phyloP scores from a whole-genome alignment of 2,888 invertebrate species.

The Gastracanthus pulcherrimus region DNA sequence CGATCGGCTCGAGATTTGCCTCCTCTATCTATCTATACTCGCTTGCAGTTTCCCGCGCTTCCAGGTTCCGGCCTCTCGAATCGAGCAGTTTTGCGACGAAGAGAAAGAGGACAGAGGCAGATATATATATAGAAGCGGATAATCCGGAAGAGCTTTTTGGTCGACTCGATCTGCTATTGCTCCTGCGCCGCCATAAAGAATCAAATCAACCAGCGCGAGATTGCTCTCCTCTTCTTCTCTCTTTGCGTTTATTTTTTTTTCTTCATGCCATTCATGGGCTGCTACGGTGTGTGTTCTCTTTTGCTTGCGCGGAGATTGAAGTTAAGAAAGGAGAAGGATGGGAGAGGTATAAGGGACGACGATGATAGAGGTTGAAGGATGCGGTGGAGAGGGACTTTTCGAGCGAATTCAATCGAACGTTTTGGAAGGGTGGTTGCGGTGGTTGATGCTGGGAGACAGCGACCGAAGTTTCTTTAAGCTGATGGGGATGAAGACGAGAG shows the following conservation, averaged over 20 bases:
- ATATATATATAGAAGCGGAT: constrained; percentile 61
- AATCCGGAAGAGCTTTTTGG: constrained; percentile 70
- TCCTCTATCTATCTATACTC: neutral
- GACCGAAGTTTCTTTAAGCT: too few species aligned
- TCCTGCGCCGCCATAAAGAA: constrained; percentile 70
- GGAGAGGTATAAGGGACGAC: neutral
- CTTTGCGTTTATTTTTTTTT: neutral
- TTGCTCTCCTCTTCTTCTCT: constrained; percentile 56
- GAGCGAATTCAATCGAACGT: neutral
- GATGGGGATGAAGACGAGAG: too few species aligned
- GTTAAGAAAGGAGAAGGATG: neutral
- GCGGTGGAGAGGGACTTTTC: neutral
- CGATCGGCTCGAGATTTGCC: constrained; percentile 37
- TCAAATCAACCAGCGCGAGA: constrained; percentile 67
- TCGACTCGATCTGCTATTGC: constrained; percentile 72
- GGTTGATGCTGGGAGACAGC: too few species aligned
- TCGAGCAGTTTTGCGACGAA: neutral
- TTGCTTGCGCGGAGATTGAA: constrained; percentile 5
- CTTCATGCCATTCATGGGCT: too few species aligned
- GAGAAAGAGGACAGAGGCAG: constrained; percentile 34
- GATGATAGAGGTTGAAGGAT: neutral
- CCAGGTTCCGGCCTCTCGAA: neutral
- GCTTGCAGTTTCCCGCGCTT: neutral
- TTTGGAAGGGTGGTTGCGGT: neutral
- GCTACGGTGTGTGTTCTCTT: too few species aligned